Evolutionary conservation across 2,113 vertebrate genomes (phyloP).

Genomic region (Oryzias curvinotus): DNA sequence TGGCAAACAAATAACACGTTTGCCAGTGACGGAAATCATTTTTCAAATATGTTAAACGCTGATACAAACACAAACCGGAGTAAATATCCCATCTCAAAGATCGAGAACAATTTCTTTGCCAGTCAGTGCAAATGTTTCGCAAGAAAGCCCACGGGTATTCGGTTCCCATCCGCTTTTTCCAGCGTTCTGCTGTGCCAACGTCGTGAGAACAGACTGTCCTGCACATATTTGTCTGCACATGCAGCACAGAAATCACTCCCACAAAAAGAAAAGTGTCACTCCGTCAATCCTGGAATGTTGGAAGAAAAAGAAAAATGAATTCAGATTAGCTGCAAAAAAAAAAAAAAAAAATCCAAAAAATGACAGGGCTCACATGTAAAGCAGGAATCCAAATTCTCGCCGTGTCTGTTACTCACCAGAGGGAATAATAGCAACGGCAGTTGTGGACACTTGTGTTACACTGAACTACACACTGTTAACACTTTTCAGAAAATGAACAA

Average conservation of each 20-base stretch:
- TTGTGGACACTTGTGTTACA: constrained; percentile 13
- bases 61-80: not conserved
- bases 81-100: not conserved
- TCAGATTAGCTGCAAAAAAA: constrained; percentile 33
- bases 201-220: constrained; percentile 57
- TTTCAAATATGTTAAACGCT: not conserved
- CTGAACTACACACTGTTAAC: constrained; percentile 6
- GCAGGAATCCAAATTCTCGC: constrained; percentile 4
- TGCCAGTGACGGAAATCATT: not conserved
- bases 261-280: constrained; percentile 27
- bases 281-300: constrained; percentile 56
- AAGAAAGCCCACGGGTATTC: constrained; percentile 51
- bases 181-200: constrained; percentile 24
- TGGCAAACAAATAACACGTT: not conserved
- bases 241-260: constrained; percentile 34
- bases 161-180: constrained; percentile 58
- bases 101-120: constrained; percentile 28
- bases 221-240: not conserved
- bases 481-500: not conserved
- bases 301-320: constrained; percentile 45
- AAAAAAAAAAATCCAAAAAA: constrained; percentile 28
- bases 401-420: constrained; percentile 2
- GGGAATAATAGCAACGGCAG: not conserved
- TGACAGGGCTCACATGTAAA: constrained; percentile 20
- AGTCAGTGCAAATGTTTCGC: constrained; percentile 35